These are phyloP conservation scores for Neodiprion lecontei DNA, from an alignment of 1,140 invertebrate genomes.

Conservation along the genomic window DNA sequence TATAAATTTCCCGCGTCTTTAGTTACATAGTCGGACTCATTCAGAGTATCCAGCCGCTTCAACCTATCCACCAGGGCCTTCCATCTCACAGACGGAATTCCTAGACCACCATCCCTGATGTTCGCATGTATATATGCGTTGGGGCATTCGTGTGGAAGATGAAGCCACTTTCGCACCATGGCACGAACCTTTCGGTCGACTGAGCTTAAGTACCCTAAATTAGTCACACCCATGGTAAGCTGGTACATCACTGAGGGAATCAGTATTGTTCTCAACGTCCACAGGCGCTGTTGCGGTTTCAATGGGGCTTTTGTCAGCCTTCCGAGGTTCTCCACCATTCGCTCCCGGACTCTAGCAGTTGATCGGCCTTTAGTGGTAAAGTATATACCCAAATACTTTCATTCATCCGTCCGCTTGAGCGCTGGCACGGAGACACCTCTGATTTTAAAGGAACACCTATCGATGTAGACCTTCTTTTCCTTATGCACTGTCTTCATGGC, in stretches of 20 bases:
- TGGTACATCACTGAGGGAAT: constrained; percentile 42
- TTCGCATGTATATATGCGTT: constrained; percentile 22
- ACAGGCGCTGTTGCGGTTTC: constrained; percentile 29
- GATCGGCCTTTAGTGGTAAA: constrained; percentile 31
- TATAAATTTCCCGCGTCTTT: too few species aligned
- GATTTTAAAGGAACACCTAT: constrained; percentile 26
- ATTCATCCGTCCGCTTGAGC: constrained; percentile 27
- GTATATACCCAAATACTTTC: constrained; percentile 45
- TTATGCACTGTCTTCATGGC: constrained; percentile 36
- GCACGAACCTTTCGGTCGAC: constrained; percentile 40
- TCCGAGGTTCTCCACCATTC: background rate
- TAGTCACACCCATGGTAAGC: constrained; percentile 33
- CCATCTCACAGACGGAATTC: constrained; percentile 21
- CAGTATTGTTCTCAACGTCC: constrained; percentile 27
- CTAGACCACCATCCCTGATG: constrained; percentile 14
- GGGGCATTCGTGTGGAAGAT: constrained; percentile 32
- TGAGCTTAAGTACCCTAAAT: constrained; percentile 24
- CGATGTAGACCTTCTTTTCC: constrained; percentile 40
- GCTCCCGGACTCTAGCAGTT: constrained; percentile 16
- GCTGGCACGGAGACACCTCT: constrained; percentile 15
- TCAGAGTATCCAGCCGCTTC: too few species aligned
- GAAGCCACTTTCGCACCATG: constrained; percentile 40
- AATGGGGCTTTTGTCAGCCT: constrained; percentile 20
- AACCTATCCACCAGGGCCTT: background rate
- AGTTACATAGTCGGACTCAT: too few species aligned